Percentiles rank a stretch among this genome's conserved stretches.
phyloP scores from a whole-genome alignment of 2,797 vertebrate species.

The Ceyx erithaca region DNA sequence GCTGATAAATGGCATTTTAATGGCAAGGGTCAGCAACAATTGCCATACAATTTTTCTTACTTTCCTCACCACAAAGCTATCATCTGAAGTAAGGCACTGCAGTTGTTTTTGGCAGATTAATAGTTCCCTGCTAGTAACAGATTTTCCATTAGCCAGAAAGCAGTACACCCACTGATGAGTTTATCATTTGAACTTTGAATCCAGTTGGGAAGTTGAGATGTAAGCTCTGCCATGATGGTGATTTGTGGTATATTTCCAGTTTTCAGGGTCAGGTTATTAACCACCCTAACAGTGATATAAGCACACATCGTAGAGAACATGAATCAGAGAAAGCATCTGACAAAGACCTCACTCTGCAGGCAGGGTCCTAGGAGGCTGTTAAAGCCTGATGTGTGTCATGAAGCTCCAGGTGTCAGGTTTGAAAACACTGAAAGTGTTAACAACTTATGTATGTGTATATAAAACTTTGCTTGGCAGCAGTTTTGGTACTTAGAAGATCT shows the following conservation, averaged over 20 bases:
- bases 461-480: neutral
- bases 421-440: constrained; percentile 29
- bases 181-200: constrained; percentile 72
- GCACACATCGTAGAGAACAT: neutral
- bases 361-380: constrained; percentile 23
- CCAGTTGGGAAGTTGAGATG: constrained; percentile 21
- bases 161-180: constrained; percentile 49
- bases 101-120: constrained; percentile 50
- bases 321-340: constrained; percentile 53
- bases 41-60: neutral
- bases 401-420: neutral
- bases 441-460: neutral
- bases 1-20: constrained; percentile 32
- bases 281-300: constrained; percentile 43
- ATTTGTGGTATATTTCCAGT: constrained; percentile 64
- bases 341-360: constrained; percentile 37
- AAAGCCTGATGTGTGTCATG: neutral
- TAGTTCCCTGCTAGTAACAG: constrained; percentile 38
- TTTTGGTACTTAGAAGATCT: neutral
- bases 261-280: constrained; percentile 72
- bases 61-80: neutral
- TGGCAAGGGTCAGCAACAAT: neutral
- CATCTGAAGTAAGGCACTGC: constrained; percentile 17
- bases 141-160: constrained; percentile 43
- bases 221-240: constrained; percentile 40